A percentile compares a stretch with the other conserved stretches of the same genome.
Evolutionary conservation across 1,140 invertebrate genomes (phyloP).

Genomic region (Onthophagus taurus): DNA sequence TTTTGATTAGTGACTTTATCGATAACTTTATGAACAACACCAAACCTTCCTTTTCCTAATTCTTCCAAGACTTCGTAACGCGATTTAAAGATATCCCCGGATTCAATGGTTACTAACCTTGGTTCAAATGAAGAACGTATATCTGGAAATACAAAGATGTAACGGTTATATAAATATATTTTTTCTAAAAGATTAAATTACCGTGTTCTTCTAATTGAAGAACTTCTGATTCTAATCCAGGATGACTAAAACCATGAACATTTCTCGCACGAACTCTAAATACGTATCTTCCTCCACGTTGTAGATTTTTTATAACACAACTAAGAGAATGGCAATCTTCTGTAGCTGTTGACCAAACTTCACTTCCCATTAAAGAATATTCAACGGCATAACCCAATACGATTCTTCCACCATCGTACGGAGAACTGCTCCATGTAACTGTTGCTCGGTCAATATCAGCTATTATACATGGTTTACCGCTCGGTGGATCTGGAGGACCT

Average conservation of each 20-base stretch:
- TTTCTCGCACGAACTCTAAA: constrained; percentile 73
- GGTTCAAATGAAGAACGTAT: constrained; percentile 29
- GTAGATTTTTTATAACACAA: constrained; percentile 46
- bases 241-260: constrained; percentile 64
- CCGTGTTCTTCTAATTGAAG: constrained; percentile 39
- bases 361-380: constrained; percentile 47
- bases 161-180: background rate
- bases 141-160: constrained; percentile 22
- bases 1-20: constrained; percentile 59
- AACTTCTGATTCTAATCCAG: constrained; percentile 47
- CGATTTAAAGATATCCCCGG: constrained; percentile 47
- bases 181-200: constrained; percentile 16
- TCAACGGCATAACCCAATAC: constrained; percentile 76
- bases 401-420: constrained; percentile 76
- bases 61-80: constrained; percentile 59
- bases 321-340: constrained; percentile 55
- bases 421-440: constrained; percentile 71
- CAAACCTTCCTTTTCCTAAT: constrained; percentile 74
- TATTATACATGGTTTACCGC: constrained; percentile 52
- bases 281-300: constrained; percentile 49
- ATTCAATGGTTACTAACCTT: constrained; percentile 36
- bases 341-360: constrained; percentile 48
- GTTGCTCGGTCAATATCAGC: constrained; percentile 43
- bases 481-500: constrained; percentile 66
- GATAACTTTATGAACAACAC: constrained; percentile 62